Evolutionary conservation across 2,113 vertebrate genomes (phyloP).

Genomic region (Sigmodon hispidus): DNA sequence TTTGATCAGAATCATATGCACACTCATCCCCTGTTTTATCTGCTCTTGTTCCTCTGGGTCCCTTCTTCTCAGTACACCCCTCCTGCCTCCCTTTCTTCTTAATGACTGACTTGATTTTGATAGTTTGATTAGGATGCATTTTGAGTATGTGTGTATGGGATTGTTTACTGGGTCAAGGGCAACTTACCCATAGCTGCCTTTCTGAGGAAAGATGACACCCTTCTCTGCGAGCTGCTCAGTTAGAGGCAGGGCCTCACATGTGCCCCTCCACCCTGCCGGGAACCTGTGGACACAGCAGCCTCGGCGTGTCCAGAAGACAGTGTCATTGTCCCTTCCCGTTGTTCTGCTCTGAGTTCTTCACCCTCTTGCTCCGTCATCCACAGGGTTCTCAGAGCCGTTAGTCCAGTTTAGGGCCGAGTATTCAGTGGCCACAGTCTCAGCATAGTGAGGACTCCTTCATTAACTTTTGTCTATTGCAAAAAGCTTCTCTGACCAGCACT

Average conservation of each 20-base stretch:
- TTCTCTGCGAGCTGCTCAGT: background rate
- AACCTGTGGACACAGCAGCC: background rate
- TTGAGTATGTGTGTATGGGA: background rate
- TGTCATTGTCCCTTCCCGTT: background rate
- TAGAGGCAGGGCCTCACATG: background rate
- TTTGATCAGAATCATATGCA: background rate
- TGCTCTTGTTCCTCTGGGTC: background rate
- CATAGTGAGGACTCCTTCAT: too few relatives aligned
- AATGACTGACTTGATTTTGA: background rate
- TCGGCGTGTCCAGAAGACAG: too few relatives aligned
- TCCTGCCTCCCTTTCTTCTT: background rate
- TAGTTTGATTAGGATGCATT: background rate
- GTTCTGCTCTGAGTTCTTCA: background rate
- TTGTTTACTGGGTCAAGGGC: background rate
- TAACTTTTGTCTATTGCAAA: background rate
- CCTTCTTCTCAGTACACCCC: background rate
- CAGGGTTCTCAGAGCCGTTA: background rate
- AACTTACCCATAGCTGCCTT: background rate
- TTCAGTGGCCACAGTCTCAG: background rate
- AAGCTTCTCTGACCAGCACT: background rate
- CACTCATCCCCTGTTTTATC: too few relatives aligned
- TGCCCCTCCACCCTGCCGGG: background rate
- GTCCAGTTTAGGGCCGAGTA: background rate
- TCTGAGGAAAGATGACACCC: background rate
- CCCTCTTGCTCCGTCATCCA: background rate